Conservation (phyloP, 2,113 vertebrate genomes). For the Albula glossodonta region DNA sequence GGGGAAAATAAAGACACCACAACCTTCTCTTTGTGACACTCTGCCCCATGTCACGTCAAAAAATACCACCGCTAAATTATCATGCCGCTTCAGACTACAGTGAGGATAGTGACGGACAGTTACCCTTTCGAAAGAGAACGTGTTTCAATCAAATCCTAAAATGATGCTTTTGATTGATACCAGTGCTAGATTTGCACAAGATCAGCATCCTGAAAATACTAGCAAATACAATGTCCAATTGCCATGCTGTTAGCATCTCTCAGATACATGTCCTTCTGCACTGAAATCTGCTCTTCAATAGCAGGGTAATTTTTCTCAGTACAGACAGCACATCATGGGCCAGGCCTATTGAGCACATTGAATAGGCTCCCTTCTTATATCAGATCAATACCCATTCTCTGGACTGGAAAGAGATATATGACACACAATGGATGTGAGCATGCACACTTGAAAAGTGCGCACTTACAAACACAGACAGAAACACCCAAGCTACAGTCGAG, state of each 20-base stretch:
- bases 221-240: too few relatives aligned
- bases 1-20: not conserved
- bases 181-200: too few relatives aligned
- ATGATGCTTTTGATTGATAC: too few relatives aligned
- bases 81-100: not conserved
- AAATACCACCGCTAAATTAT: not conserved
- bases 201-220: too few relatives aligned
- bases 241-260: not conserved
- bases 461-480: not conserved
- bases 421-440: not conserved
- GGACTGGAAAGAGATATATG: too few relatives aligned
- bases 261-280: not conserved
- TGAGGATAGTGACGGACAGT: not conserved
- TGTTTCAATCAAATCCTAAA: too few relatives aligned
- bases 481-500: not conserved
- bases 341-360: not conserved
- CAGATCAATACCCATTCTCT: not conserved
- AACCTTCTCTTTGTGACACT: not conserved
- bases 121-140: not conserved
- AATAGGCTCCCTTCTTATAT: not conserved
- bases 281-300: not conserved
- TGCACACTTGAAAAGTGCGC: not conserved
- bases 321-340: not conserved
- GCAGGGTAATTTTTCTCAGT: not conserved
- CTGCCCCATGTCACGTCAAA: not conserved